These are phyloP conservation scores for Anticlea derivata DNA, from an alignment of 2,888 invertebrate genomes.

Conservation along the genomic window DNA sequence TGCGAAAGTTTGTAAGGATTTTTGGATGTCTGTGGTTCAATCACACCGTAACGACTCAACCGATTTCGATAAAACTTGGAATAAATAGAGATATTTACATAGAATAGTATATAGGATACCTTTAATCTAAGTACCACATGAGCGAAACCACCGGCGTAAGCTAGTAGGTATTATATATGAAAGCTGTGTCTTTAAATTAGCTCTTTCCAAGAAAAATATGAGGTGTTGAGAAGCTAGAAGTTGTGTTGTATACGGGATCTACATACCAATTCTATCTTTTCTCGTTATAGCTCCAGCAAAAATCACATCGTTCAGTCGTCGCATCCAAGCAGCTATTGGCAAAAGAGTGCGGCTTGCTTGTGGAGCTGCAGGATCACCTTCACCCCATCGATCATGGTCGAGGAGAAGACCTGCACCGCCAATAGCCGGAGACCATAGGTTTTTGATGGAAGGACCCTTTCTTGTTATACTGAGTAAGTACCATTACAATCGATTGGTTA, in stretches of 20 bases:
- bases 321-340: conserved; percentile 85
- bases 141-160: too few relatives aligned
- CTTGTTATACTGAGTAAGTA: conserved; percentile 86
- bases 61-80: too few relatives aligned
- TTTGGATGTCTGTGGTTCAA: too few relatives aligned
- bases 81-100: too few relatives aligned
- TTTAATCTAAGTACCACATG: too few relatives aligned
- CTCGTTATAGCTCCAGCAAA: conserved; percentile 87
- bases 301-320: conserved; percentile 91
- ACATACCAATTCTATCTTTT: too few relatives aligned
- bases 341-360: conserved; percentile 86
- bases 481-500: too few relatives aligned
- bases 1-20: too few relatives aligned
- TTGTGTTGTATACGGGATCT: not conserved
- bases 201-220: not conserved
- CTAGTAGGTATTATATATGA: too few relatives aligned
- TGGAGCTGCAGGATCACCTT: conserved; percentile 87
- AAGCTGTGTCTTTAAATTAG: too few relatives aligned
- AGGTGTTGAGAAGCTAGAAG: not conserved
- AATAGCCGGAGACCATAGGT: conserved; percentile 64
- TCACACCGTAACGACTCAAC: too few relatives aligned
- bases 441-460: conserved; percentile 76
- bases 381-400: conserved; percentile 88
- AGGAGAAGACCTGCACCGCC: conserved; percentile 86
- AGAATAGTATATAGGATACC: too few relatives aligned